These are phyloP conservation scores for Vicugna pacos DNA, from an alignment of 2,113 vertebrate genomes.

Conservation along the genomic window DNA sequence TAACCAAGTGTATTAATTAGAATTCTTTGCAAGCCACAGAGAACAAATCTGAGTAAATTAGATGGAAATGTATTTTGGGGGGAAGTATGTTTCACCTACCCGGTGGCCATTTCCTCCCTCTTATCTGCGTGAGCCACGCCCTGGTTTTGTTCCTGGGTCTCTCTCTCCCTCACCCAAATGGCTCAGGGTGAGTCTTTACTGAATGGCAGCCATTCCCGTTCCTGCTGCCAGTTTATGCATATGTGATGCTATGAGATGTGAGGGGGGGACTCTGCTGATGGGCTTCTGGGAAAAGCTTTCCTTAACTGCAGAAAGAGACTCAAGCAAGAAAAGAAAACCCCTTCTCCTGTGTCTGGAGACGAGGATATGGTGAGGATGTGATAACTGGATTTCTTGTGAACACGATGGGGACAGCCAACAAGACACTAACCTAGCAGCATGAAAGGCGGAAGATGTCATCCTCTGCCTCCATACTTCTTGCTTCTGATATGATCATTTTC, in stretches of 20 bases:
- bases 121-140: not conserved
- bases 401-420: not conserved
- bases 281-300: constrained; percentile 13
- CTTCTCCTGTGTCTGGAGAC: not conserved
- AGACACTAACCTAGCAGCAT: not conserved
- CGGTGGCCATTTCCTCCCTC: not conserved
- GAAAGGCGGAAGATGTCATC: not conserved
- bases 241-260: not conserved
- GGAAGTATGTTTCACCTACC: not conserved
- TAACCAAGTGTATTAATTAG: not conserved
- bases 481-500: not conserved
- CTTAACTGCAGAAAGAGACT: not conserved
- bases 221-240: not conserved
- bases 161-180: not conserved
- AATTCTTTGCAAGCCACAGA: not conserved
- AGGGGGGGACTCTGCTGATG: not conserved
- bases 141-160: not conserved
- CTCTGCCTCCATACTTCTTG: not conserved
- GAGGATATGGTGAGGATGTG: not conserved
- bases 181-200: not conserved
- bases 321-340: not conserved
- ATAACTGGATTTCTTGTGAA: not conserved
- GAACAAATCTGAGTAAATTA: not conserved
- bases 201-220: not conserved
- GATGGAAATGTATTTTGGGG: not conserved